A percentile compares a stretch with the other conserved stretches of the same genome.
phyloP scores from a whole-genome alignment of 23 tunicate species.

The Clavelina lepadiformis region DNA sequence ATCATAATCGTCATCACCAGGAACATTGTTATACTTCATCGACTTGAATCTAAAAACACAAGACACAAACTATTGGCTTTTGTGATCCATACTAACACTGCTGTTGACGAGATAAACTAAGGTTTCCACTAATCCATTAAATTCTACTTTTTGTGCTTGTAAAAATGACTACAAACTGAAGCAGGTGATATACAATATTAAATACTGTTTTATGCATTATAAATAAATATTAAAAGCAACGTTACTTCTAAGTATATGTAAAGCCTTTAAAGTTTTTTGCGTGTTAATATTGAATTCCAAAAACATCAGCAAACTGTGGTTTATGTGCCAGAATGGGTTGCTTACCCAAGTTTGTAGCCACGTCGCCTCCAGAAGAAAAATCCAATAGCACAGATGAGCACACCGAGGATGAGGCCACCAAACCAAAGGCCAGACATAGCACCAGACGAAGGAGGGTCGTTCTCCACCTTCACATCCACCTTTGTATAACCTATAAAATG shows the following conservation, averaged over 20 bases:
- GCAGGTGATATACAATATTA: too few species aligned
- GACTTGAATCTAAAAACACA: slow-evolving; percentile 30
- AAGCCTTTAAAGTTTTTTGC: not conserved
- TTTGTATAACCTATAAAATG: not conserved
- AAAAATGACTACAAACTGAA: too few species aligned
- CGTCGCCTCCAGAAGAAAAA: slow-evolving; percentile 43
- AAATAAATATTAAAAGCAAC: too few species aligned
- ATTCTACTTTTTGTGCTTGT: too few species aligned
- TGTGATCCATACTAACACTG: too few species aligned
- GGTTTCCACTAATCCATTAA: too few species aligned
- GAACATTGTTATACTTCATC: slow-evolving; percentile 54
- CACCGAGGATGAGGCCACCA: slow-evolving; percentile 60
- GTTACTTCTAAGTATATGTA: too few species aligned
- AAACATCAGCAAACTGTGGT: not conserved
- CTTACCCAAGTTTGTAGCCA: slow-evolving; percentile 40
- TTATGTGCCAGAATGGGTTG: not conserved
- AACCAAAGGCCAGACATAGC: slow-evolving; percentile 63
- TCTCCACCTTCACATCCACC: not conserved
- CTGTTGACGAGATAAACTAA: too few species aligned
- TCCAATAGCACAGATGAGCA: slow-evolving; percentile 34
- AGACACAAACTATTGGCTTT: too few species aligned
- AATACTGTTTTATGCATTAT: too few species aligned
- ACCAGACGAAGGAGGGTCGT: not conserved
- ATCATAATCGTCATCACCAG: slow-evolving; percentile 52
- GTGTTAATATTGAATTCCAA: not conserved